Conservation (phyloP, 2,797 vertebrate species). For the Hyperoplus immaculatus region DNA sequence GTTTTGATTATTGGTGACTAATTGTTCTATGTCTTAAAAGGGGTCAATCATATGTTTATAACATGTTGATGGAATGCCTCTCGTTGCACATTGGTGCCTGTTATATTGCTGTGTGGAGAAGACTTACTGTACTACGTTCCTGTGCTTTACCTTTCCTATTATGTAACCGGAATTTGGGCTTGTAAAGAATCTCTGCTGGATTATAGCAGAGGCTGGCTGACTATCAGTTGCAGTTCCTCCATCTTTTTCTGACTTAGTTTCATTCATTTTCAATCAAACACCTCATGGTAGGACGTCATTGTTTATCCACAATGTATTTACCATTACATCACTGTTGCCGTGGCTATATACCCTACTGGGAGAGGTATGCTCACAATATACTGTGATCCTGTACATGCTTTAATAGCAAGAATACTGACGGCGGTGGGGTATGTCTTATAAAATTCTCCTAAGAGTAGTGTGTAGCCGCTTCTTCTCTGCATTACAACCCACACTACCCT, state of each 20-base stretch:
- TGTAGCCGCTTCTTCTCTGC: constrained; percentile 57
- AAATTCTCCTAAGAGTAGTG: constrained; percentile 35
- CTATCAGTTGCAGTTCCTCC: background rate
- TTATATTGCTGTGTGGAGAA: constrained; percentile 1
- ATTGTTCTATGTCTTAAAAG: background rate
- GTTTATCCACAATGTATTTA: constrained; percentile 19
- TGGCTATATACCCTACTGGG: background rate
- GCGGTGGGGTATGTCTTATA: constrained; percentile 15
- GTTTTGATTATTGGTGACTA: background rate
- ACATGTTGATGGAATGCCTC: background rate
- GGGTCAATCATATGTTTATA: background rate
- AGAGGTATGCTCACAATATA: background rate
- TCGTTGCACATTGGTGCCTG: background rate
- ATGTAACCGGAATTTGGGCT: constrained; percentile 11
- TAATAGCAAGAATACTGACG: constrained; percentile 14
- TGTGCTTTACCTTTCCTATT: constrained; percentile 1
- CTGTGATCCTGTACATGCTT: constrained; percentile 7
- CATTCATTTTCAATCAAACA: background rate
- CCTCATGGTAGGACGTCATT: background rate
- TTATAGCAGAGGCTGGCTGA: background rate
- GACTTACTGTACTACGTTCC: background rate
- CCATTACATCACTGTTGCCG: constrained; percentile 7
- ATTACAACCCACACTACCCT: constrained; percentile 73
- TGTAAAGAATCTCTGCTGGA: background rate
- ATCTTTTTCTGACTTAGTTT: background rate